Evolutionary conservation across 2,888 invertebrate genomes (phyloP), one percentile per base, ranked within the genome.

Genomic region (Malacosoma neustria): DNA sequence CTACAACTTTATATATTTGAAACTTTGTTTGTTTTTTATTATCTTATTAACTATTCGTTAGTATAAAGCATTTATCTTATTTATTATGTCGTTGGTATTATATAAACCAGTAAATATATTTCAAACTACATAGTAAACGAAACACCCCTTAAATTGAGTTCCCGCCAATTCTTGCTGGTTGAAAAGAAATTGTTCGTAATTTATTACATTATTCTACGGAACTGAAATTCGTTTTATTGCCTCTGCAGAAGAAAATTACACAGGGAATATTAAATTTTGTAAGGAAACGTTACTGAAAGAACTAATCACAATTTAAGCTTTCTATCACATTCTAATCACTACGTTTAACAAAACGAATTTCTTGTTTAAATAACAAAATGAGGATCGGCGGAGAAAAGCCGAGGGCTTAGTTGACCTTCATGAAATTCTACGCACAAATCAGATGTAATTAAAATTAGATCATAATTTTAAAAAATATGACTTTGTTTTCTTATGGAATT

Each of bases 261-360:
- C 32, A 30, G 34, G 37, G 51, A 59, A 63, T 59, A 52, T 51
- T 58, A 59, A 63, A 61, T 52, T 48, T 44, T 39, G 46, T 41
- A 39, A 45, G 41, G 52, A 51, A 49, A 45, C 46, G 40, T 37
- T 41, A 36, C 41, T 39, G 42, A 47, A 51, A 52, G 57, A 52
- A 45, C 51, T 65, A 65, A 72, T 70, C 54, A 65, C 57, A 57
- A 65, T 49, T 59, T 66, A 69, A 79, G 70, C 71, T 52, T 46
- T 61, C 71, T 72, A 75, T 75, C 67, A 69, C 50, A 47, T 45
- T 53, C 50, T 66, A 61, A 70, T 68, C 59, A 52, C 49, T 41
- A 44, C 32, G 37, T 37, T 44, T 42, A 49, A 37, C 46, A 49
- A 61, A 22, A 60, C 46, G 44, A 48, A 55, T 56, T 46, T 55